Conservation (phyloP, 2,113 vertebrate genomes). For the Strigops habroptila region DNA sequence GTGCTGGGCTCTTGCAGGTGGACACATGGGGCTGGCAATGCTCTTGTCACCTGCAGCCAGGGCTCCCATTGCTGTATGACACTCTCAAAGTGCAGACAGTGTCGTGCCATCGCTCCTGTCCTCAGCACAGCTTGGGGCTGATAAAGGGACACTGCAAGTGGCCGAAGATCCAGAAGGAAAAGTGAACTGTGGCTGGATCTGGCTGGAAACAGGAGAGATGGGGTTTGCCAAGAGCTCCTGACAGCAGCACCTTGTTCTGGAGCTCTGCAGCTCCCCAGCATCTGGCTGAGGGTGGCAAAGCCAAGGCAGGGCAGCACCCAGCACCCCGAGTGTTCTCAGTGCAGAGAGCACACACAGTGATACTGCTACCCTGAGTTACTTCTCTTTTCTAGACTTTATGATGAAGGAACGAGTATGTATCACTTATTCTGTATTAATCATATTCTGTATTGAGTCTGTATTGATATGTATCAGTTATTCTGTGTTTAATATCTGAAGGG, state of each 20-base stretch:
- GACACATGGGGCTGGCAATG: rapidly evolving
- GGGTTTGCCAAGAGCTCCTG: rapidly evolving
- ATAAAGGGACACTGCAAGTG: rapidly evolving
- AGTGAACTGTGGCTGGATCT: rapidly evolving
- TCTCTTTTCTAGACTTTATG: rapidly evolving
- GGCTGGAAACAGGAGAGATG: rapidly evolving
- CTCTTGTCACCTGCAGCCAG: not conserved
- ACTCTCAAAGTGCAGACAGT: not conserved
- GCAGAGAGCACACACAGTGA: rapidly evolving
- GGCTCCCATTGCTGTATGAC: not conserved
- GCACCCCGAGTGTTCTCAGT: rapidly evolving
- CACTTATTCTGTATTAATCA: not conserved
- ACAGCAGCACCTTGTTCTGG: not conserved
- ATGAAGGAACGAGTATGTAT: not conserved
- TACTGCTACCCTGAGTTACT: rapidly evolving
- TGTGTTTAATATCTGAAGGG: not conserved
- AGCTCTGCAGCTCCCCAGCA: not conserved
- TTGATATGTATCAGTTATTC: not conserved
- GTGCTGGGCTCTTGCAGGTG: rapidly evolving
- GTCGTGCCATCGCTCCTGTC: rapidly evolving
- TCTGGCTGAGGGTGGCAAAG: not conserved
- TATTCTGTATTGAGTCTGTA: not conserved
- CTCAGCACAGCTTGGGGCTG: not conserved
- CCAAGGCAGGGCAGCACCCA: not conserved
- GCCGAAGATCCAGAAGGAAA: not conserved